Evolutionary conservation across 2,113 vertebrate genomes (phyloP), one percentile per base, ranked within the genome.

Genomic region (Chaetops frenatus): DNA sequence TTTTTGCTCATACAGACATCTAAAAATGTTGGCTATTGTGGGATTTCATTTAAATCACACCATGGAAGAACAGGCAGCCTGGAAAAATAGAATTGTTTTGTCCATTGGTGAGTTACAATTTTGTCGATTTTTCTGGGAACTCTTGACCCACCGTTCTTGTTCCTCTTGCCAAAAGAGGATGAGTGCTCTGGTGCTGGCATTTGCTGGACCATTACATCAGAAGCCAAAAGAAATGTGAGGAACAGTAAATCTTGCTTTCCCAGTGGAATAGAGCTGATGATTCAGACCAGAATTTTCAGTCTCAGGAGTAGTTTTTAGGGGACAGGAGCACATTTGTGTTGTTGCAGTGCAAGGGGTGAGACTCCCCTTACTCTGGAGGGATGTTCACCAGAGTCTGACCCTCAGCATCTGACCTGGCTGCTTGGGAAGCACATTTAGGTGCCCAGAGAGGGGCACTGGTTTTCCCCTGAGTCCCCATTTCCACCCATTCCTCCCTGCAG

Each of bases 1-100:
- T 67, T 86, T 92, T 91, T 87, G 38, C 81, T 92, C 88, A 42
- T 38, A 48, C 80, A 92, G 76, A 53, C 58, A 62, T 85, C 86
- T 92, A 44, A 94, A 96, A 89, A 77, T 84, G n/a, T 74, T 94
- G 76, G 21, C 72, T 94, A 23, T 78, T 91, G 69, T 61, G 38
- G 72, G 62, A 76, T 96, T 94, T 81, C 51, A 62, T 81, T 87
- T 90, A 92, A 96, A 95, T 94, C 65, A 58, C 62, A 70, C 77
- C 44, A 31, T 12, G 73, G 84, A 93, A 95, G 74, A 91, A 58
- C 27, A 66, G 56, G 29, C 84, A 77, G 74, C 58, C 27, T 77
- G 77, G 42, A 80, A 93, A 94, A 88, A 81, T 58, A 82, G 51
- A 47, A 38, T 62, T 85, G 82, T 93, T 94, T 86, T 94, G 78